Evolutionary conservation across 2,888 invertebrate genomes (phyloP).

Genomic region (Drosophila limbata): DNA sequence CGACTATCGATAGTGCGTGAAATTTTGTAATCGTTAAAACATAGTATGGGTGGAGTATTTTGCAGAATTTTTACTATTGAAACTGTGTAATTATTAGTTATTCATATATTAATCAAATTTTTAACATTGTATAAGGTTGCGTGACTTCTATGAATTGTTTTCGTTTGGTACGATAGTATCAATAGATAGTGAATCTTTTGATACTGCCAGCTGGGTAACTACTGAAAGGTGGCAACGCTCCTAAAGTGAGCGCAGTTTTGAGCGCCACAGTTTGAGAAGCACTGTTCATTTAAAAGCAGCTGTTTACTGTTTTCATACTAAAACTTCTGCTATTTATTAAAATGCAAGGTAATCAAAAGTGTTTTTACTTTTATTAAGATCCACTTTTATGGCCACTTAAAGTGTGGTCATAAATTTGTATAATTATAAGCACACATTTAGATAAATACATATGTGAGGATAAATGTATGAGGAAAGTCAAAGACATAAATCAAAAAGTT

Average conservation of each 20-base stretch:
- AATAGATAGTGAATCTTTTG: too few relatives aligned
- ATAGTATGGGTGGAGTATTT: too few relatives aligned
- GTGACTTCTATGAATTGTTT: too few relatives aligned
- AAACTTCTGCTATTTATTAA: conserved; percentile 3
- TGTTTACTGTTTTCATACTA: conserved; percentile 1
- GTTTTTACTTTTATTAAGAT: conserved; percentile 34
- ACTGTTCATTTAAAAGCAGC: conserved; percentile 42
- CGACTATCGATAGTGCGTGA: conserved; percentile 19
- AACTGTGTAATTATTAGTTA: too few relatives aligned
- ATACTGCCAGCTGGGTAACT: too few relatives aligned
- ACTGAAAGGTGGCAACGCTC: conserved; percentile 18
- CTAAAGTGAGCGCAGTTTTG: conserved; percentile 35
- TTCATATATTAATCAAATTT: too few relatives aligned
- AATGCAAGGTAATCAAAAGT: conserved; percentile 22
- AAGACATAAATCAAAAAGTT: conserved; percentile 58
- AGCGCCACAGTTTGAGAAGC: conserved; percentile 29
- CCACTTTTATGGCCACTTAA: conserved; percentile 40
- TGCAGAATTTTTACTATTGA: too few relatives aligned
- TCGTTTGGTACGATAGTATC: too few relatives aligned
- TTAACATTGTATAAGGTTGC: too few relatives aligned
- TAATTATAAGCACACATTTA: conserved; percentile 11
- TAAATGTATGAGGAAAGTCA: conserved; percentile 15
- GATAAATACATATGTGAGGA: background rate
- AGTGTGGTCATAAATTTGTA: conserved; percentile 12
- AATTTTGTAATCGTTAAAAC: too few relatives aligned